Conservation (phyloP, 2,113 vertebrate genomes). For the Plestiodon gilberti region DNA sequence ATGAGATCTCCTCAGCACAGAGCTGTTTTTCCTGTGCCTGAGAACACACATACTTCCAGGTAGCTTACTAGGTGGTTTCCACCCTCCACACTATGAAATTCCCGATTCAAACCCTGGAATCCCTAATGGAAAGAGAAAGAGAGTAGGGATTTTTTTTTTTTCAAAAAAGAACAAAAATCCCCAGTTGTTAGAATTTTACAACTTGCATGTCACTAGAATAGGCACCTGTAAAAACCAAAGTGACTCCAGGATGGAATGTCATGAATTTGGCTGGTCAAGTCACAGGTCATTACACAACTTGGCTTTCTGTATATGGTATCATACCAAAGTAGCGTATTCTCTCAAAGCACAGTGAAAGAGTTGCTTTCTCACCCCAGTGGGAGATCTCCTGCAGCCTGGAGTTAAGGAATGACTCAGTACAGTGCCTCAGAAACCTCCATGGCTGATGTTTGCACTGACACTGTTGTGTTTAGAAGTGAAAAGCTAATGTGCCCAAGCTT, state of each 20-base stretch:
- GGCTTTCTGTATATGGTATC: neutral
- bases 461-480: neutral
- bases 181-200: neutral
- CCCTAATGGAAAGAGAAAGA: no score
- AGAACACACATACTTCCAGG: neutral
- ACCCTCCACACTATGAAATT: neutral
- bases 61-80: neutral
- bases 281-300: neutral
- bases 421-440: neutral
- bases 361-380: neutral
- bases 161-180: no score
- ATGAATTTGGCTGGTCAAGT: neutral
- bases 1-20: neutral
- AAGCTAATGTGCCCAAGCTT: neutral
- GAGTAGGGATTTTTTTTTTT: neutral
- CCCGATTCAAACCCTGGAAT: neutral
- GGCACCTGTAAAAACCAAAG: neutral
- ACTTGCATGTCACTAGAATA: neutral
- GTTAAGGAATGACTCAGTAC: neutral
- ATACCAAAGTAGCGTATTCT: neutral
- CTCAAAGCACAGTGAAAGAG: neutral
- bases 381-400: neutral
- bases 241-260: neutral
- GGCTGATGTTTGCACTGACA: neutral
- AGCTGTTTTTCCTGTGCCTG: neutral